phyloP scores from a whole-genome alignment of 1,140 invertebrate genomes.

The Eufriesea mexicana region DNA sequence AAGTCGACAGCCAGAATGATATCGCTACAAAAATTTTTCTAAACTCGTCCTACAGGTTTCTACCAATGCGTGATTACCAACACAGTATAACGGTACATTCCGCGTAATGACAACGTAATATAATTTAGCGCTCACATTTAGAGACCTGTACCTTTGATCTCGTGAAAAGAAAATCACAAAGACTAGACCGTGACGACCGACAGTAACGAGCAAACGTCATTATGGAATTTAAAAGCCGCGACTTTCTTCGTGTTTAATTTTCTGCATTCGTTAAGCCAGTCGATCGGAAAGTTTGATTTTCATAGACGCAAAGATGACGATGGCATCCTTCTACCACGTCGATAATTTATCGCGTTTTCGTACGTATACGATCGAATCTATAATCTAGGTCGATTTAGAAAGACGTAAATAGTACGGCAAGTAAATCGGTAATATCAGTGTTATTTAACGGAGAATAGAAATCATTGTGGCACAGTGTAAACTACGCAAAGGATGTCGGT shows the following conservation, averaged over 20 bases:
- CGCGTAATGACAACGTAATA: slow-evolving; percentile 44
- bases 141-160: slow-evolving; percentile 1
- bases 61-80: slow-evolving; percentile 17
- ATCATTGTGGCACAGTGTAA: background rate
- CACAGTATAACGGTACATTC: slow-evolving; percentile 30
- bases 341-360: background rate
- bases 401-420: background rate
- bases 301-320: background rate
- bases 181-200: background rate
- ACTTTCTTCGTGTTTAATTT: background rate
- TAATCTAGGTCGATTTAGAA: background rate
- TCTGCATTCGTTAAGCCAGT: background rate
- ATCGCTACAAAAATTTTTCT: background rate
- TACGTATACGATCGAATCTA: background rate
- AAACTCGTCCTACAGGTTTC: background rate
- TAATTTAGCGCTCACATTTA: slow-evolving; percentile 14
- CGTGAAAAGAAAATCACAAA: background rate
- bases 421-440: too few species aligned
- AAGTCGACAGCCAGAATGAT: slow-evolving; percentile 7
- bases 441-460: background rate
- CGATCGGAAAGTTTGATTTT: background rate
- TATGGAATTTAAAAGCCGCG: slow-evolving; percentile 4
- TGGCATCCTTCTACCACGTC: background rate
- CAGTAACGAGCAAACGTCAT: slow-evolving; percentile 29
- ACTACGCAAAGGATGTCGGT: slow-evolving; percentile 41